Evolutionary conservation across 2,888 invertebrate species (phyloP).

Genomic region (Drosophila mayaguana): DNA sequence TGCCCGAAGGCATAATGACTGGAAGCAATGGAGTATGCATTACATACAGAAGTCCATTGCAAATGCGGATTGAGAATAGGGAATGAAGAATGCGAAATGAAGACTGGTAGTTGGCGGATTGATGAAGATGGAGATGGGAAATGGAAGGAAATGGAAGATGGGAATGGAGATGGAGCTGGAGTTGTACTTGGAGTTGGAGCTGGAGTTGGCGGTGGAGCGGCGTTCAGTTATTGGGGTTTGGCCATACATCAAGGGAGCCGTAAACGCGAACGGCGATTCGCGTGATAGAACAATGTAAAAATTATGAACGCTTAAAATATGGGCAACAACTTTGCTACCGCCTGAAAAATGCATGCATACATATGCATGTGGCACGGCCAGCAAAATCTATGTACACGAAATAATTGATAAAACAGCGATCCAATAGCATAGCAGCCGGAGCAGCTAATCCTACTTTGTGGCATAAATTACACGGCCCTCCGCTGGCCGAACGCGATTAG

Average conservation of each 20-base stretch:
- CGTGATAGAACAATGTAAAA: constrained; percentile 82
- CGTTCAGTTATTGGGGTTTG: constrained; percentile 23
- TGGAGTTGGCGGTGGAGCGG: background rate
- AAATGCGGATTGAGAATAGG: constrained; percentile 33
- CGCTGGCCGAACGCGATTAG: constrained; percentile 3
- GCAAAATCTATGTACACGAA: constrained; percentile 47
- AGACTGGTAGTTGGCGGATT: constrained; percentile 13
- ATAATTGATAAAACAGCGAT: constrained; percentile 62
- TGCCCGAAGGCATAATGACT: constrained; percentile 69
- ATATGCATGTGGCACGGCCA: constrained; percentile 45
- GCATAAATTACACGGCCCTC: constrained; percentile 4
- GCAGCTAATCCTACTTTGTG: background rate
- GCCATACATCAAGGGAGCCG: constrained; percentile 56
- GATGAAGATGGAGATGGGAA: constrained; percentile 1
- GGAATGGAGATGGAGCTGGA: background rate
- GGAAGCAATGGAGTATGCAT: constrained; percentile 75
- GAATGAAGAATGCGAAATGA: constrained; percentile 34
- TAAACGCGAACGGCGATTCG: constrained; percentile 67
- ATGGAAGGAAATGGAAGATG: background rate
- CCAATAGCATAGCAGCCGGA: constrained; percentile 9
- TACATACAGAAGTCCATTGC: constrained; percentile 45
- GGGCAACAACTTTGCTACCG: constrained; percentile 32
- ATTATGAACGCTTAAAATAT: constrained; percentile 34
- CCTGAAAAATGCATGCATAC: constrained; percentile 52
- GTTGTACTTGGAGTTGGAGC: background rate